phyloP scores from a whole-genome alignment of 2,888 invertebrate genomes.

The Sinotaia quadrata region DNA sequence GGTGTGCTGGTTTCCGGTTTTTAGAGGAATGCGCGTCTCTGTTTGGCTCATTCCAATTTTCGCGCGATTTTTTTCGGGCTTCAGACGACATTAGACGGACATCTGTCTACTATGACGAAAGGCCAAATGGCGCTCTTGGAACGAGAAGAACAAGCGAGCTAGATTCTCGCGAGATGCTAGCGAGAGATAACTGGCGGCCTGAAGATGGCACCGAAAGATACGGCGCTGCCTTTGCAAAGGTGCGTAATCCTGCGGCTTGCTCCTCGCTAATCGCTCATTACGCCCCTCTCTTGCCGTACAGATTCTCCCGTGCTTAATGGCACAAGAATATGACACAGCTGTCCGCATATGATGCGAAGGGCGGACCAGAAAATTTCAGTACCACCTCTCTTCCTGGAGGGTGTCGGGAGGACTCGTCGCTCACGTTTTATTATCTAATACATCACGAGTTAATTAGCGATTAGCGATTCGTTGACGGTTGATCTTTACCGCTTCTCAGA shows the following conservation, averaged over 20 bases:
- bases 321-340: neutral
- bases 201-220: neutral
- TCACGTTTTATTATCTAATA: too few relatives aligned
- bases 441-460: too few relatives aligned
- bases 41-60: slow-evolving; percentile 11
- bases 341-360: too few relatives aligned
- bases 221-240: slow-evolving; percentile 7
- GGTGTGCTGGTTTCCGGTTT: slow-evolving; percentile 2
- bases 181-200: neutral
- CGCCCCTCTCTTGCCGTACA: too few relatives aligned
- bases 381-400: too few relatives aligned
- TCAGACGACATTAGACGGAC: neutral
- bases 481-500: too few relatives aligned
- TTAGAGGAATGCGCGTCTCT: neutral
- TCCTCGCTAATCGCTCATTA: slow-evolving; percentile 25
- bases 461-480: too few relatives aligned
- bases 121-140: neutral
- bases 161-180: neutral
- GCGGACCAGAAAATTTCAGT: too few relatives aligned
- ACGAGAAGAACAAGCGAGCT: neutral
- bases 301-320: neutral
- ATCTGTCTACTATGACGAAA: neutral
- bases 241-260: slow-evolving; percentile 26
- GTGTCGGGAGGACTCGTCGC: too few relatives aligned
- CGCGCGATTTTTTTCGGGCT: slow-evolving; percentile 1